Base-by-base conservation (phyloP, 2,888 invertebrate genomes). In the Nemotelus nigrinus region DNA sequence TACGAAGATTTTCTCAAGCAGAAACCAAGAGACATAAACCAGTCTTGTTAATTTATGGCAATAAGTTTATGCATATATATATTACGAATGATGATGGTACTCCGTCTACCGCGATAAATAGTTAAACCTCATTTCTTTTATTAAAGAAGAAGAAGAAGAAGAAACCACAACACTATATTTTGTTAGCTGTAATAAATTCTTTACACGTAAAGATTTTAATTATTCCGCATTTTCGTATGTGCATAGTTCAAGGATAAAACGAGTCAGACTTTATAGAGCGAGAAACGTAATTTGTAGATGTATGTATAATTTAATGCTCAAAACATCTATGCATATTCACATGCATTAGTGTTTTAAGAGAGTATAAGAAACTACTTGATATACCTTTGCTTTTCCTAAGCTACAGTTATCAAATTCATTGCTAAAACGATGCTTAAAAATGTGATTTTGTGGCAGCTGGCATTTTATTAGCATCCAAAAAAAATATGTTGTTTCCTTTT, bases 1-100 rank as follows among this genome's bases (percentile, higher is more conserved):
- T 91, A 89, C 84, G 88, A 88, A 82, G 88, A 89, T 83, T 90
- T 90, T 83, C 86, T 89, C 77, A 87, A 87, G 82, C 81, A 77
- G 44, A 70, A 70, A 85, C 80, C 84, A 85, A 81, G 85, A 84
- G 79, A 83, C 83, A 83, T 83, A 83, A 55, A 74, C 60, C 60
- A 74, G 50, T 63, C 76, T 65, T 72, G 45, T 72, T 76, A 76
- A 76, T 57, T 65, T 76, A 44, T 65, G 53, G 64, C 75, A 75
- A 63, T 58, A 63, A 63, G 63, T 63, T 39, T 8, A 63, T 63
- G 25, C 3, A 63, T 6, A 63, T 25, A 25, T 25, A 25, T 25
- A 25, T 25, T 25, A 25, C 25, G 25, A 25, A 25, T 25, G 25
- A 25, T 25, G 25, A 25, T 25, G 25, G 25, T 25, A 25, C 25